These are phyloP conservation scores for Phoronis australis DNA, from an alignment of 2,888 invertebrate genomes.

Conservation along the genomic window DNA sequence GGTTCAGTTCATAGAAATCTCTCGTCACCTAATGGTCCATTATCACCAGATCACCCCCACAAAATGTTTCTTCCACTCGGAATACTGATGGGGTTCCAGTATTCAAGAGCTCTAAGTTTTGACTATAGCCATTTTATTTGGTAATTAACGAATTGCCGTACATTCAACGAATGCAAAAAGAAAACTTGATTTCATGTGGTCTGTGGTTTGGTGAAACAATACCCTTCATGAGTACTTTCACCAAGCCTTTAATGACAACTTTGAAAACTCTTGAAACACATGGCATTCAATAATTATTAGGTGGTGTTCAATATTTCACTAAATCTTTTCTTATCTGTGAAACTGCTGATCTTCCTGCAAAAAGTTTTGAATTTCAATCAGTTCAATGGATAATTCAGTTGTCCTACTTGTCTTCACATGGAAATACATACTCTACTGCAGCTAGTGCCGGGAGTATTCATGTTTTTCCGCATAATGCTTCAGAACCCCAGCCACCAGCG, in stretches of 20 bases:
- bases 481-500: neutral
- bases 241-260: constrained; percentile 5
- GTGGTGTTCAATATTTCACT: neutral
- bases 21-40: constrained; percentile 7
- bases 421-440: constrained; percentile 14
- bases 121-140: constrained; percentile 12
- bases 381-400: constrained; percentile 17
- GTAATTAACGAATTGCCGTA: constrained; percentile 9
- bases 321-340: constrained; percentile 12
- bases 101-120: constrained; percentile 13
- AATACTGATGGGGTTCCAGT: constrained; percentile 14
- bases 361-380: constrained; percentile 13
- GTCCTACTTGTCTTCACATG: constrained; percentile 11
- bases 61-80: constrained; percentile 6
- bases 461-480: constrained; percentile 11
- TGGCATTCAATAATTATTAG: constrained; percentile 3
- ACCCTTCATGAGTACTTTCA: constrained; percentile 7
- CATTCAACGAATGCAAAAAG: constrained; percentile 4
- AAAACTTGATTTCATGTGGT: constrained; percentile 12
- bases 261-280: constrained; percentile 7
- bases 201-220: constrained; percentile 12
- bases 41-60: constrained; percentile 4
- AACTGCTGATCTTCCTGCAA: constrained; percentile 19
- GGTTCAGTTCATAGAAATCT: constrained; percentile 5
- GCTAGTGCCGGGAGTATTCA: constrained; percentile 9